phyloP scores from a whole-genome alignment of 2,888 invertebrate genomes.

The Amitus sp. region DNA sequence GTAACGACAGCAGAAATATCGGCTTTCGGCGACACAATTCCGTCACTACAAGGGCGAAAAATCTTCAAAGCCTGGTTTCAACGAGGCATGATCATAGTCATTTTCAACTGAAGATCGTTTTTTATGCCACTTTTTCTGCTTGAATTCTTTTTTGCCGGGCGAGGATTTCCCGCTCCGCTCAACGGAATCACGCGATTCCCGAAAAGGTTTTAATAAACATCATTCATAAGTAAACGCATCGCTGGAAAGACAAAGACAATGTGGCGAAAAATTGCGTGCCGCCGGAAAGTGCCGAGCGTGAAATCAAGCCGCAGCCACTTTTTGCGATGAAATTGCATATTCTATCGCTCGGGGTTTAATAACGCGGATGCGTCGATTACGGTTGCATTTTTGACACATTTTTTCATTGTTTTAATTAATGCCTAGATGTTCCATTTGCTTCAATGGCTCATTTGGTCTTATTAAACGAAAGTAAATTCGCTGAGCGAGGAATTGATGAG shows the following conservation, averaged over 20 bases:
- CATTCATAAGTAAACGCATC: no score
- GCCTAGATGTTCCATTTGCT: conserved; percentile 17
- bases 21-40: no score
- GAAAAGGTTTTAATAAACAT: no score
- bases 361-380: not conserved
- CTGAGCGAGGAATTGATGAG: conserved; percentile 14
- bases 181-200: no score
- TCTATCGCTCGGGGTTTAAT: not conserved
- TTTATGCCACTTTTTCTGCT: no score
- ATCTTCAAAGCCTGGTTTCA: no score
- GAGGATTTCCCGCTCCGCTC: no score
- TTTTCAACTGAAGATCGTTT: no score
- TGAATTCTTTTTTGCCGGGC: no score
- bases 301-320: not conserved
- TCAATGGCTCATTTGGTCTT: conserved; percentile 9
- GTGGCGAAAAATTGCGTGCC: not conserved
- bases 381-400: conserved; percentile 12
- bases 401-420: conserved; percentile 24
- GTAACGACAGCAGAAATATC: no score
- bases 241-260: not conserved
- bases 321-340: not conserved
- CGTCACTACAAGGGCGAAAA: no score
- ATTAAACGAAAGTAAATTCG: conserved; percentile 9
- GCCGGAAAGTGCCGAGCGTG: not conserved
- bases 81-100: no score